A percentile compares a stretch with the other conserved stretches of the same genome.
phyloP scores from a whole-genome alignment of 2,888 invertebrate species.

The Unio delphinus region DNA sequence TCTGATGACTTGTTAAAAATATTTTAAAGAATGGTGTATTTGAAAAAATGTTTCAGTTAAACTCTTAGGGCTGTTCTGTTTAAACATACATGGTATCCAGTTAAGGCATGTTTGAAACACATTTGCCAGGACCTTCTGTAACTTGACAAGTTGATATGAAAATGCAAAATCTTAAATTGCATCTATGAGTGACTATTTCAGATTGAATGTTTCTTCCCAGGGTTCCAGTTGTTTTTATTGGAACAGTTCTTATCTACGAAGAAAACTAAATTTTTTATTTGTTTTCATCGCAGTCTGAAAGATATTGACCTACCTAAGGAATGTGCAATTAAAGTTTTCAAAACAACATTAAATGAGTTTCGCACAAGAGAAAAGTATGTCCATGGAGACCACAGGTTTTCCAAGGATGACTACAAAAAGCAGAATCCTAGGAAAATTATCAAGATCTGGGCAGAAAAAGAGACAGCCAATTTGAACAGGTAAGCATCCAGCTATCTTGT shows the following conservation, averaged over 20 bases:
- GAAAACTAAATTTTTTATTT: neutral
- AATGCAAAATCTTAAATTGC: neutral
- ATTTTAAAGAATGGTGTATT: too few species aligned
- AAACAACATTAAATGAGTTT: slow-evolving; percentile 77
- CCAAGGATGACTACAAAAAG: slow-evolving; percentile 74
- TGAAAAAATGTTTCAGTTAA: too few species aligned
- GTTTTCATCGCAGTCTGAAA: slow-evolving; percentile 39
- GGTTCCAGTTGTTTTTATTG: neutral
- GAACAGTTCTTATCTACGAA: neutral
- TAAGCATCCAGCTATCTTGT: slow-evolving; percentile 21
- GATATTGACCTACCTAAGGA: slow-evolving; percentile 70
- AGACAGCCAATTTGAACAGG: slow-evolving; percentile 76
- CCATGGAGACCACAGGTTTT: slow-evolving; percentile 76
- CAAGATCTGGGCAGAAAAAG: slow-evolving; percentile 78
- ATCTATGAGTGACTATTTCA: neutral
- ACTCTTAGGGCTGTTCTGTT: too few species aligned
- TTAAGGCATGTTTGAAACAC: too few species aligned
- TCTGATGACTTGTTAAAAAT: too few species aligned
- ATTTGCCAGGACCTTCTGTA: too few species aligned
- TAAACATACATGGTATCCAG: too few species aligned
- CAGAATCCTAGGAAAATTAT: slow-evolving; percentile 76
- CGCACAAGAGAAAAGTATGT: slow-evolving; percentile 76
- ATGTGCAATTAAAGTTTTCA: slow-evolving; percentile 77
- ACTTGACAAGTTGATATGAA: neutral
- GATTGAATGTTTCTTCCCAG: neutral